Evolutionary conservation across 2,797 vertebrate genomes (phyloP), one percentile per base, ranked within the genome.

Genomic region (Sebastes trivittatus): DNA sequence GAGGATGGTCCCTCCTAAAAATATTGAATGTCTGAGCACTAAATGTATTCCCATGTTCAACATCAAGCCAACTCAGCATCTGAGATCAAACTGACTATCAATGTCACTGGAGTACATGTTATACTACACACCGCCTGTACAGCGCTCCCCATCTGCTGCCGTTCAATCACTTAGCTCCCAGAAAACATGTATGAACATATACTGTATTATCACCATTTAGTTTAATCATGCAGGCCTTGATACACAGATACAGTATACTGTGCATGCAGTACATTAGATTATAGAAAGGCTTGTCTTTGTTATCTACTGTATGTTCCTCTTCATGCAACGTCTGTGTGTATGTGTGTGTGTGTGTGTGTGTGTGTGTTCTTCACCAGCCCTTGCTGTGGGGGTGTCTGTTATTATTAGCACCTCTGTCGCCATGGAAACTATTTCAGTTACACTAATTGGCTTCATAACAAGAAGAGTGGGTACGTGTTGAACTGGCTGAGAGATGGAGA

Each of bases 401-500:
- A 94, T 95, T 95, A 95, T 95, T 94, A 95, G 94, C 93, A 92
- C 93, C 90, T 92, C 93, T 87, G 93, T 95, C 91, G 86, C 92
- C 92, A 95, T 95, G 94, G 94, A 93, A 94, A 95, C 94, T 91
- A 92, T 94, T 95, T 93, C 92, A 93, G 92, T 93, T 93, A 89
- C 88, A 93, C 91, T 95, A 94, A 94, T 95, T 94, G 93, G 94
- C 91, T 94, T 93, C 88, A 91, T 94, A 93, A 92, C 89, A 91
- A 92, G 90, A 90, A 89, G 91, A 94, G 89, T 84, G 92, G 89
- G 83, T 87, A 92, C 77, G 72, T 87, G 92, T 90, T 88, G 90
- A 91, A 91, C 90, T 80, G 77, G 87, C 82, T 80, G 68, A 70
- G 80, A 86, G 85, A 87, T 6, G 23, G 85, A 80, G 80, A 46